Percentiles rank a stretch among this genome's conserved stretches.
Evolutionary conservation across 2,797 vertebrate genomes (phyloP).

Genomic region (Pantherophis alleghaniensis): DNA sequence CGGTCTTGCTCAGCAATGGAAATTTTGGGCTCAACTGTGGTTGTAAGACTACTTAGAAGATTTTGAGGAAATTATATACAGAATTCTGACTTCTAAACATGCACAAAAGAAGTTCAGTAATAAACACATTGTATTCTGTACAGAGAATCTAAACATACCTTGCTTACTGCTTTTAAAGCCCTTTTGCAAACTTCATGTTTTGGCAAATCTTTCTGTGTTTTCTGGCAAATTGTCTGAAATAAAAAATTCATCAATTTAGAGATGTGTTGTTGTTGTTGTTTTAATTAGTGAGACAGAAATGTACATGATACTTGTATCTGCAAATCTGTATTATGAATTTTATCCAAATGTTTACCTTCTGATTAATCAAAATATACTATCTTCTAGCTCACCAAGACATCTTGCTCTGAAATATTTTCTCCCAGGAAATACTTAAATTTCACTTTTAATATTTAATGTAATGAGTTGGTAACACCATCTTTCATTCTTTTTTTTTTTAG

Average conservation of each 20-base stretch:
- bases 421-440: background rate
- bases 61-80: background rate
- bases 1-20: background rate
- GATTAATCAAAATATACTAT: background rate
- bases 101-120: background rate
- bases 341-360: background rate
- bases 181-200: conserved; percentile 85
- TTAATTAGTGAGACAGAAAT: background rate
- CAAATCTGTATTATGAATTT: background rate
- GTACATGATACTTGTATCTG: too few species aligned
- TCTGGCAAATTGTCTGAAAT: conserved; percentile 95
- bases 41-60: background rate
- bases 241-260: conserved; percentile 37
- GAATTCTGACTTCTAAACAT: background rate
- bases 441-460: background rate
- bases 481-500: background rate
- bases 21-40: background rate
- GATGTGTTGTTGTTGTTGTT: background rate
- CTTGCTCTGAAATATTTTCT: fast-evolving
- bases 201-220: conserved; percentile 86
- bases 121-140: background rate
- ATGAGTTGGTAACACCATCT: background rate
- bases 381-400: fast-evolving
- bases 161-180: conserved; percentile 91
- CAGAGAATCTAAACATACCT: conserved; percentile 73